Evolutionary conservation across 2,797 vertebrate species (phyloP).

Genomic region (Hapalemur alaotrensis): DNA sequence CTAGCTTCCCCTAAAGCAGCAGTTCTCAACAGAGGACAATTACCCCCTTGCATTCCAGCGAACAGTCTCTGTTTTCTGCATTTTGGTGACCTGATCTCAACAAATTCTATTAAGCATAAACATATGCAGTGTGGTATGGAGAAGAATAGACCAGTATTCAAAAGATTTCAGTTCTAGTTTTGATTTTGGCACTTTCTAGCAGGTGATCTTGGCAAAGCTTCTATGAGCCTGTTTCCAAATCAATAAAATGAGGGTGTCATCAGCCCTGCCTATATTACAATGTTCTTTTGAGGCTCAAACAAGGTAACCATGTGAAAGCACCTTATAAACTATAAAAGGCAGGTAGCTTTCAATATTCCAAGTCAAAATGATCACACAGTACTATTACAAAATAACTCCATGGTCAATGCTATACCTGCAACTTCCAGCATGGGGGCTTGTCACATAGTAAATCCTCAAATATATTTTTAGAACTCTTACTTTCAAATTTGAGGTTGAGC

Average conservation of each 20-base stretch:
- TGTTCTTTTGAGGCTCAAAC: neutral
- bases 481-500: slow-evolving; percentile 14
- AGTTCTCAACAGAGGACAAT: neutral
- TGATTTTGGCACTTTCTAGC: neutral
- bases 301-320: neutral
- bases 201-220: neutral
- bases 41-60: neutral
- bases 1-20: neutral
- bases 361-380: neutral
- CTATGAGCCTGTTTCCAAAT: neutral
- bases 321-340: neutral
- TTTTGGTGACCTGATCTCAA: neutral
- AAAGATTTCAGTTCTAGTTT: neutral
- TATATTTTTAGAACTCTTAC: slow-evolving; percentile 25
- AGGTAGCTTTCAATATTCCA: neutral
- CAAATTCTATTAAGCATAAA: neutral
- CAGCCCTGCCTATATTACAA: neutral
- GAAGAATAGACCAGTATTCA: neutral
- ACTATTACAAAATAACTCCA: neutral
- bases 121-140: neutral
- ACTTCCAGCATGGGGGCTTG: neutral
- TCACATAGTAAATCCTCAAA: neutral
- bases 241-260: neutral
- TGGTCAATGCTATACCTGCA: neutral
- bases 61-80: neutral